Percentiles rank a stretch among this genome's conserved stretches.
These are phyloP conservation scores for Stylophora pistillata DNA, from an alignment of 64 coral and sea anemone species.

Conservation along the genomic window DNA sequence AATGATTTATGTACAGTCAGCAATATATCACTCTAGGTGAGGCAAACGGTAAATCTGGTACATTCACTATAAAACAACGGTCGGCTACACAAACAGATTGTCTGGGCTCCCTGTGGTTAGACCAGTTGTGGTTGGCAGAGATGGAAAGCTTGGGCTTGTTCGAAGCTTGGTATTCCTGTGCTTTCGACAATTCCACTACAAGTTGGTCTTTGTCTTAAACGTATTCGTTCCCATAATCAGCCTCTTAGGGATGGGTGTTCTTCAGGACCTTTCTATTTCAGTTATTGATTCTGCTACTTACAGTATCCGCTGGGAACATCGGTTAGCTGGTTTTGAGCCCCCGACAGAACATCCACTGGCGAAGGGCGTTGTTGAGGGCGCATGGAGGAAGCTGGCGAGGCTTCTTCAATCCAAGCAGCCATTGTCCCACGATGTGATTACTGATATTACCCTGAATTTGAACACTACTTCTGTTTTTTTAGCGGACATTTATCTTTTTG, in stretches of 20 bases:
- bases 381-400: slow-evolving; percentile 49
- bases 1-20: too few species aligned
- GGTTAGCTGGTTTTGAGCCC: slow-evolving; percentile 15
- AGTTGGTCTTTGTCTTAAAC: slow-evolving; percentile 57
- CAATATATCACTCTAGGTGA: too few species aligned
- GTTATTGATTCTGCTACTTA: slow-evolving; percentile 46
- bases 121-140: slow-evolving; percentile 4
- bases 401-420: slow-evolving; percentile 47
- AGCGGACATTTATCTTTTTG: slow-evolving; percentile 41
- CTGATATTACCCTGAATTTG: not conserved
- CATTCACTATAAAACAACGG: too few species aligned
- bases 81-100: too few species aligned
- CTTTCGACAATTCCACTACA: slow-evolving; percentile 52
- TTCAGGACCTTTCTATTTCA: slow-evolving; percentile 18
- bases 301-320: slow-evolving; percentile 61
- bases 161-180: slow-evolving; percentile 23
- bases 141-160: slow-evolving; percentile 40
- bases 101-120: too few species aligned
- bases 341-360: slow-evolving; percentile 30
- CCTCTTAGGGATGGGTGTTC: slow-evolving; percentile 16
- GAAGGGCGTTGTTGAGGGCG: slow-evolving; percentile 32
- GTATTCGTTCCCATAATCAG: too few species aligned
- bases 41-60: too few species aligned
- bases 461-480: slow-evolving; percentile 3
- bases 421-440: not conserved